phyloP scores from a whole-genome alignment of 2,888 invertebrate genomes.

The Laothoe populi region DNA sequence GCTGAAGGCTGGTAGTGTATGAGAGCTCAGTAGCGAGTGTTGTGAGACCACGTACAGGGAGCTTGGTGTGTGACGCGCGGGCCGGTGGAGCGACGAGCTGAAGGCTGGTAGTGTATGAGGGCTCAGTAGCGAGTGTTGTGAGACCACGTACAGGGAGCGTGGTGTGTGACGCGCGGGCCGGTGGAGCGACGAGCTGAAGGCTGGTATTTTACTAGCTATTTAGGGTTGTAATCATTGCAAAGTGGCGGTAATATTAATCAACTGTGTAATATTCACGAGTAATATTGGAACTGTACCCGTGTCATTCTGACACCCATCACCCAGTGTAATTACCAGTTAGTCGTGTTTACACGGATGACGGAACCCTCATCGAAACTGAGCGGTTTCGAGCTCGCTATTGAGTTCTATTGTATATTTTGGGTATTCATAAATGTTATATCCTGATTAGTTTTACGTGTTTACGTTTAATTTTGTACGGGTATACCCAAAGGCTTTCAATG shows the following conservation, averaged over 20 bases:
- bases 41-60: conserved; percentile 2
- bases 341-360: neutral
- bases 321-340: neutral
- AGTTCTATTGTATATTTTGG: neutral
- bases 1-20: neutral
- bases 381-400: conserved; percentile 3
- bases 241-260: conserved; percentile 22
- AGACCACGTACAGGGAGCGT: neutral
- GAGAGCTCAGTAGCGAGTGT: conserved; percentile 8
- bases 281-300: conserved; percentile 15
- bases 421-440: conserved; percentile 8
- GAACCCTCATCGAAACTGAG: conserved; percentile 3
- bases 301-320: conserved; percentile 18
- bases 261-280: conserved; percentile 16
- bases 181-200: neutral
- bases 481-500: neutral
- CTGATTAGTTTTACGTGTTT: conserved; percentile 21
- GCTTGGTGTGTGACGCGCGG: conserved; percentile 13
- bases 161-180: conserved; percentile 8
- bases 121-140: conserved; percentile 19
- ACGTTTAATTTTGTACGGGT: conserved; percentile 2
- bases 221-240: neutral
- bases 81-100: conserved; percentile 3
- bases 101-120: conserved; percentile 8
- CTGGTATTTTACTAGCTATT: neutral